Base-by-base conservation (phyloP, 2,797 vertebrate species). In the Buphagus erythrorhynchus region DNA sequence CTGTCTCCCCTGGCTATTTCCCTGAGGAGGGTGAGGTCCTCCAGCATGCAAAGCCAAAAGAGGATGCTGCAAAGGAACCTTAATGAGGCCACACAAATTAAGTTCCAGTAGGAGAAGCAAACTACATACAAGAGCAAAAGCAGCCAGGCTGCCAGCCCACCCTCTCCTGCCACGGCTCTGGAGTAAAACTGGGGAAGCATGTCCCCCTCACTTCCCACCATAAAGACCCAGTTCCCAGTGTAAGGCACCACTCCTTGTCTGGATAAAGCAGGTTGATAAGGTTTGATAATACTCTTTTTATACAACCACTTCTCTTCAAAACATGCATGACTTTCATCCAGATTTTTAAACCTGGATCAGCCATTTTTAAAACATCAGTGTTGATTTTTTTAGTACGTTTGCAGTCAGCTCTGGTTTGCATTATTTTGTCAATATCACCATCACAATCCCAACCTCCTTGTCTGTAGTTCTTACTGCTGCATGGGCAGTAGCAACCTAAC, bases 361-460 rank as follows among this genome's bases (percentile, higher is more conserved):
- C 16, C 33, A 20, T 26, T 46, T 82, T 83, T 59, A 19, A 51
- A 59, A 68, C 1, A 25, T 5, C 31, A 46, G 33, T 18, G 36
- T 3, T 87, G 13, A 26, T 40, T 35, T 69, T 78, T 74, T 68
- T 13, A 28, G 8, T 29, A 43, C 0, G 0, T 69, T 61, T 79
- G 36, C 1, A 11, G 11, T 69, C 35, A 66, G 12, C 18, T 88
- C 35, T 51, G 28, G 15, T 71, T 69, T 91, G 57, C 25, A 19
- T 58, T n/a, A n/a, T 49, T 69, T 55, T 46, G 18, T 35, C 26
- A 46, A 7, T 43, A 35, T 42, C 51, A 12, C 14, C 14, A 5
- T 29, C 15, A 24, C 0, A 1, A 76, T 49, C n/a, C 21, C 46
- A 73, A 11, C 2, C 6, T 73, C 35, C 5, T 33, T 43, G 4